phyloP scores from a whole-genome alignment of 2,113 vertebrate genomes.

The Brachyistius frenatus region DNA sequence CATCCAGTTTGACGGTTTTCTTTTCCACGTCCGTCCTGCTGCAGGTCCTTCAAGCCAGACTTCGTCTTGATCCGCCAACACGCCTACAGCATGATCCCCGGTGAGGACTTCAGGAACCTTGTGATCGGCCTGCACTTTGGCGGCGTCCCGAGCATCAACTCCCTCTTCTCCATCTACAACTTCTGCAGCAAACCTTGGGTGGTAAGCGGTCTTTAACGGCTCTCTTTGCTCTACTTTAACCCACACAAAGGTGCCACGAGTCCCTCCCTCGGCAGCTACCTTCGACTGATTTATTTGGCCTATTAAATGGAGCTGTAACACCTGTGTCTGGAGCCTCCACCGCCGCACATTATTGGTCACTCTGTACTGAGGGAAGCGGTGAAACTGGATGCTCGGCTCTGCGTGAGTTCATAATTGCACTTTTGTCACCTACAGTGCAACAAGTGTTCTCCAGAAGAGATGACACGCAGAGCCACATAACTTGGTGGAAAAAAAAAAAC shows the following conservation, averaged over 20 bases:
- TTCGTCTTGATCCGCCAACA: slow-evolving; percentile 95
- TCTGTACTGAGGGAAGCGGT: slow-evolving; percentile 1
- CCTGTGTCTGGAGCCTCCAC: slow-evolving; percentile 51
- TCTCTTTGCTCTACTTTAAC: slow-evolving; percentile 20
- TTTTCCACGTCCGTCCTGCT: not conserved
- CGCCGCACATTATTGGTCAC: slow-evolving; percentile 28
- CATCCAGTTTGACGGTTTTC: not conserved
- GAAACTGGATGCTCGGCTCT: not conserved
- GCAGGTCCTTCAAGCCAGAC: slow-evolving; percentile 94
- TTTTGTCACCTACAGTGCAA: not conserved
- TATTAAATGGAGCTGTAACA: slow-evolving; percentile 60
- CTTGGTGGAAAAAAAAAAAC: not conserved
- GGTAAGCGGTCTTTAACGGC: slow-evolving; percentile 83
- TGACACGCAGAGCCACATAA: not conserved
- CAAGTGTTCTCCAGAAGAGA: not conserved
- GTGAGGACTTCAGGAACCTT: slow-evolving; percentile 94
- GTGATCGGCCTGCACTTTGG: slow-evolving; percentile 95
- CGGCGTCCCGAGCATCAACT: slow-evolving; percentile 89
- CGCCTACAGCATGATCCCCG: slow-evolving; percentile 94
- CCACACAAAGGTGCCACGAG: slow-evolving; percentile 2
- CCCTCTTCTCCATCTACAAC: slow-evolving; percentile 96
- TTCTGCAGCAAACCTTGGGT: slow-evolving; percentile 99
- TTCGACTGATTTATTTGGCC: slow-evolving; percentile 63
- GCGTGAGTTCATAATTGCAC: not conserved
- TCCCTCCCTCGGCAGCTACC: slow-evolving; percentile 7